A percentile compares a stretch with the other conserved stretches of the same genome.
Conservation (phyloP, 2,113 vertebrate genomes). For the Axis porcinus region DNA sequence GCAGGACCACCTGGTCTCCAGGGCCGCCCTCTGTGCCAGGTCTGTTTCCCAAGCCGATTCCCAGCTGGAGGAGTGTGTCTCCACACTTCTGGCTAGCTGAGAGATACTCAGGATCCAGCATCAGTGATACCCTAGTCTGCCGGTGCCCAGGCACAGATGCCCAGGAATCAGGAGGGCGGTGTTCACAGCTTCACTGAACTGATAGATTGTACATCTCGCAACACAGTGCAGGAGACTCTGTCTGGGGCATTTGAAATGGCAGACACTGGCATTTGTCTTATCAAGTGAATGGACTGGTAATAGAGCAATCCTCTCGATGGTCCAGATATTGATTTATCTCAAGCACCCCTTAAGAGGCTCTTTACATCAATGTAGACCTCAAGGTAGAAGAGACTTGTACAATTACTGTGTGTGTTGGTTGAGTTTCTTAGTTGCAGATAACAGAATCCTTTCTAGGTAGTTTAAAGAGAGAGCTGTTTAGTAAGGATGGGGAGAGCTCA, state of each 20-base stretch:
- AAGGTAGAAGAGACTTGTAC: neutral
- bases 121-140: neutral
- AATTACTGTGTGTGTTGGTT: neutral
- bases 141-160: neutral
- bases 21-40: neutral
- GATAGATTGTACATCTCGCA: neutral
- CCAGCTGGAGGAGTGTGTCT: neutral
- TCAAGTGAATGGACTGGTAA: neutral
- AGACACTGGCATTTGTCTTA: neutral
- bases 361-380: neutral
- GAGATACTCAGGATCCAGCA: neutral
- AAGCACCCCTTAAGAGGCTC: neutral
- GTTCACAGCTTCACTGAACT: neutral
- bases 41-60: neutral
- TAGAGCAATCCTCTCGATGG: neutral
- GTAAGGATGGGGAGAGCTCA: neutral
- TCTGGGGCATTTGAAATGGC: neutral
- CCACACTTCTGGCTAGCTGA: neutral
- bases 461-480: neutral
- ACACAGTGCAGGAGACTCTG: neutral
- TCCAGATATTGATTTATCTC: neutral
- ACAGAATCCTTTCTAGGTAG: neutral
- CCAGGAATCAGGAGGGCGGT: neutral
- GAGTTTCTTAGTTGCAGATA: neutral
- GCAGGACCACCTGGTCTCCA: neutral